Evolutionary conservation across 2,113 vertebrate species (phyloP), one percentile per base, ranked within the genome.

Genomic region (Pampusana beccarii): DNA sequence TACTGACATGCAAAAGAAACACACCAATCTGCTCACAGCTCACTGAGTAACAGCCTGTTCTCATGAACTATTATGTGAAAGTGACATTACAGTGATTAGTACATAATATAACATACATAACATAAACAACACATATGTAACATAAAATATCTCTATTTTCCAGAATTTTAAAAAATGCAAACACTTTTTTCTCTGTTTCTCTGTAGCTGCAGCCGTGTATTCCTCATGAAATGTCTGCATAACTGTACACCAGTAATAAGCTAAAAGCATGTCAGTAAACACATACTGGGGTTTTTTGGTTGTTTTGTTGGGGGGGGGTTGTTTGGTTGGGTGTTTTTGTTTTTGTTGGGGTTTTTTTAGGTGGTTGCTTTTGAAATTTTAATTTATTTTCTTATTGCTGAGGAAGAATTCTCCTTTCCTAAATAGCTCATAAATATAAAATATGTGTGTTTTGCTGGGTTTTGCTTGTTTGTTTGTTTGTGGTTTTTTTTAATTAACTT

Each of bases 391-490:
- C 11, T 81, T 83, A 36, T 44, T 92, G 38, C 16, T 48, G 12
- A 89, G 19, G 46, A 93, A 71, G 9, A 74, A 60, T 58, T 44
- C 3, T 42, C 6, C 9, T 84, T 95, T 83, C 19, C 6, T 34
- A 64, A 62, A 46, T 19, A 4, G 8, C 66, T 58, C 0, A 0
- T 53, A 84, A 66, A 78, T 33, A 9, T 28, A 44, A 71, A 4
- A 56, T 15, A 42, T 31, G 17, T 46, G 44, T 46, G 44, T 46
- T 46, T 19, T 19, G 18, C 19, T 46, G 44, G 44, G 44, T 46
- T 46, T 46, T 46, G 44, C 44, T 46, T 46, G 44, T 46, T 44
- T 44, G 18, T 19, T 33, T 69, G 24, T 69, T n/a, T n/a, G n/a
- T n/a, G n/a, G n/a, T n/a, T 18, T 15, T 25, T 16, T 28, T 18